phyloP scores from a whole-genome alignment of 2,888 invertebrate species.

The Aplocera efformata region DNA sequence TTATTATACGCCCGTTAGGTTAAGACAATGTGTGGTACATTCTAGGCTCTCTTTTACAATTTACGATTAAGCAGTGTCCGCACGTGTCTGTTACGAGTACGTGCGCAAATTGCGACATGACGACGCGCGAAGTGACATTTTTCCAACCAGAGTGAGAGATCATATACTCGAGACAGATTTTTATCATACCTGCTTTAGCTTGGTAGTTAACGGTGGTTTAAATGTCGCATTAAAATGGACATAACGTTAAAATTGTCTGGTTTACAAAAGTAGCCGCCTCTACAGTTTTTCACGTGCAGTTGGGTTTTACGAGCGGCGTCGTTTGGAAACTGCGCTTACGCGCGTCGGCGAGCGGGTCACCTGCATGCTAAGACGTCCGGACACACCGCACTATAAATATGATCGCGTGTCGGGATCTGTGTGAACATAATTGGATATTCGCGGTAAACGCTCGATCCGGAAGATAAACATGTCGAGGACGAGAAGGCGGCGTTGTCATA shows the following conservation, averaged over 20 bases:
- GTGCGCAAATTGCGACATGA: constrained; percentile 37
- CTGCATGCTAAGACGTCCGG: constrained; percentile 52
- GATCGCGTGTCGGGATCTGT: constrained; percentile 50
- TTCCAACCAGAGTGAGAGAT: constrained; percentile 38
- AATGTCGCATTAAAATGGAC: constrained; percentile 60
- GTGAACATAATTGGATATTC: constrained; percentile 66
- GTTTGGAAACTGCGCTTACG: constrained; percentile 39
- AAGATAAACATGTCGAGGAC: constrained; percentile 52
- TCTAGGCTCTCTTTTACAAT: constrained; percentile 19
- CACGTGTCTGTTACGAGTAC: constrained; percentile 38
- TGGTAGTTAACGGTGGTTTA: constrained; percentile 50
- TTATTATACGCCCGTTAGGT: constrained; percentile 2
- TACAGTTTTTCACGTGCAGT: constrained; percentile 39
- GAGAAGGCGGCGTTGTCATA: constrained; percentile 58
- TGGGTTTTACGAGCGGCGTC: constrained; percentile 50
- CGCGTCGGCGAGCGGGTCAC: constrained; percentile 37
- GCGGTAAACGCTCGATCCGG: constrained; percentile 54
- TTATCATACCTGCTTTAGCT: constrained; percentile 44
- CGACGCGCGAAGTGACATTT: constrained; percentile 27
- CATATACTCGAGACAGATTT: constrained; percentile 32
- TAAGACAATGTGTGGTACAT: constrained; percentile 18
- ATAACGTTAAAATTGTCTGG: constrained; percentile 48
- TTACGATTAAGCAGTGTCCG: constrained; percentile 31
- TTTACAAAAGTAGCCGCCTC: constrained; percentile 50
- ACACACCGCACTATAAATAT: constrained; percentile 46